These are phyloP conservation scores for Solenodon paradoxus DNA, from an alignment of 2,113 vertebrate genomes.

Conservation along the genomic window DNA sequence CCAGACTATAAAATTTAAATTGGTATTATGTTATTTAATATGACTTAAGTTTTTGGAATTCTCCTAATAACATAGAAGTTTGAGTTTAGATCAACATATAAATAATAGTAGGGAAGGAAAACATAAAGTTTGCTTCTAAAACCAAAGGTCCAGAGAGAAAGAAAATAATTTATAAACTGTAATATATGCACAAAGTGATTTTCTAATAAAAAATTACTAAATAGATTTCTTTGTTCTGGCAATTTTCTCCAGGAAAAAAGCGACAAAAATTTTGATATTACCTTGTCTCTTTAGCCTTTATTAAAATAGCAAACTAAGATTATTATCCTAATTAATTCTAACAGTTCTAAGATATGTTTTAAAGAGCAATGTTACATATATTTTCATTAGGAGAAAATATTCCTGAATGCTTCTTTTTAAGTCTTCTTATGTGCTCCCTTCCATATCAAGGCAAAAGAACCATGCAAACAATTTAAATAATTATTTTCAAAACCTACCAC, in stretches of 20 bases:
- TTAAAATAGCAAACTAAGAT: background rate
- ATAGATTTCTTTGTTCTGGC: background rate
- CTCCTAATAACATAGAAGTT: background rate
- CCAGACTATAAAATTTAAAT: background rate
- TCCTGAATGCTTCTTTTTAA: background rate
- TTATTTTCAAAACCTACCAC: background rate
- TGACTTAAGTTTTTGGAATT: slow-evolving; percentile 8
- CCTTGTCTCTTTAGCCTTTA: background rate
- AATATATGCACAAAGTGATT: background rate
- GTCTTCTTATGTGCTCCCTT: background rate
- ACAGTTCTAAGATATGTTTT: background rate
- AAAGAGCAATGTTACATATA: background rate
- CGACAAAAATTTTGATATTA: background rate
- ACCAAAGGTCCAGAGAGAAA: background rate
- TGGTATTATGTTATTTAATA: background rate
- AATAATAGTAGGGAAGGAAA: background rate
- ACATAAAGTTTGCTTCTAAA: background rate
- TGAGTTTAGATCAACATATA: background rate
- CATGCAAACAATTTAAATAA: background rate
- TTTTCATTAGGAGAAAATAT: background rate
- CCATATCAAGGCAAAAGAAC: background rate
- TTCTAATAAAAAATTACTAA: background rate
- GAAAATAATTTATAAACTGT: slow-evolving; percentile 2
- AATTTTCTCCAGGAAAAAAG: background rate
- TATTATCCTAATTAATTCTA: background rate